Evolutionary conservation across 2,888 invertebrate genomes (phyloP).

Genomic region (Agapostemon virescens): DNA sequence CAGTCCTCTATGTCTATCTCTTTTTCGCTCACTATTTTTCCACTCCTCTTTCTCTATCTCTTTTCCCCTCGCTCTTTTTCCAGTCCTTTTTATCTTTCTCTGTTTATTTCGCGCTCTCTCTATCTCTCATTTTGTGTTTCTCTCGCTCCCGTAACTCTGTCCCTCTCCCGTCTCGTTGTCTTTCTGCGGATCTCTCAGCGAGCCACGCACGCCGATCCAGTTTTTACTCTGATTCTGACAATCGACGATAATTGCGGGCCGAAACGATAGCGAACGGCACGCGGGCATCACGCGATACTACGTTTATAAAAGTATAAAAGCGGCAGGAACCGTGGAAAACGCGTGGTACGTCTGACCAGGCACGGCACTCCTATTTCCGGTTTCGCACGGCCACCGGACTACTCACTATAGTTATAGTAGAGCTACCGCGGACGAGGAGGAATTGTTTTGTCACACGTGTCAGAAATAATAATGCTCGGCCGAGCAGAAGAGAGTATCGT

Average conservation of each 20-base stretch:
- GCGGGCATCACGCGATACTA: slow-evolving; percentile 13
- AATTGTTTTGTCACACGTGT: slow-evolving; percentile 39
- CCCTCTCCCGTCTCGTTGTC: background rate
- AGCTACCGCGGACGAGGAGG: background rate
- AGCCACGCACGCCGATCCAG: background rate
- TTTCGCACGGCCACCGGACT: slow-evolving; percentile 18
- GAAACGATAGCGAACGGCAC: background rate
- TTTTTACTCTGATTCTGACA: slow-evolving; percentile 6
- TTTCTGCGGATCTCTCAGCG: background rate
- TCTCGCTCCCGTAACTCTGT: too few species aligned
- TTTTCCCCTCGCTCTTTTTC: too few species aligned
- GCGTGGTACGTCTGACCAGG: background rate
- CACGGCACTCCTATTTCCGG: slow-evolving; percentile 51
- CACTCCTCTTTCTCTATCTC: too few species aligned
- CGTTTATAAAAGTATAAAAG: slow-evolving; percentile 32
- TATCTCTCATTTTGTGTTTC: too few species aligned
- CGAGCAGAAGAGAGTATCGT: background rate
- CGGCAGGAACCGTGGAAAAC: slow-evolving; percentile 21
- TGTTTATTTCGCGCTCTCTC: too few species aligned
- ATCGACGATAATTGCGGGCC: slow-evolving; percentile 7
- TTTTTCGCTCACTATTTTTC: too few species aligned
- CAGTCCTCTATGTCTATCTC: too few species aligned
- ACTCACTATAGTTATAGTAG: background rate
- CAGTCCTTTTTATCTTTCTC: too few species aligned
- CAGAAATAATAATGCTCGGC: slow-evolving; percentile 24